Evolutionary conservation across 2,888 invertebrate species (phyloP).

Genomic region (Sphecodes monilicornis): DNA sequence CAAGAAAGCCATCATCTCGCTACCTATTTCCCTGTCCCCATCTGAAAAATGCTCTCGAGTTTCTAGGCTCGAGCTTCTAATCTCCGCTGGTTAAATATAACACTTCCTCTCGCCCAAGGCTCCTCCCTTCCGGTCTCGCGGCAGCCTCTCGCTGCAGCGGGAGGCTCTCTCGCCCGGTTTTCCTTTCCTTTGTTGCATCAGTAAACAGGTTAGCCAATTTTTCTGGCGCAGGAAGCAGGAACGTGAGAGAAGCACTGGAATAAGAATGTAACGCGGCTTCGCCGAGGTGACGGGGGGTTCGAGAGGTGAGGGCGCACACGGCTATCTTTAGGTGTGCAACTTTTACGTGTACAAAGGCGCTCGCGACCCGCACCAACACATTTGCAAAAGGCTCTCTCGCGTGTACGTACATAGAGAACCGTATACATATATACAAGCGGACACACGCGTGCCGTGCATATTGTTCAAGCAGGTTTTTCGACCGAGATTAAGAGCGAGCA

Average conservation of each 20-base stretch:
- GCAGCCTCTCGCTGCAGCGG: not conserved
- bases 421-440: not conserved
- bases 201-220: conserved; percentile 64
- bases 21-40: not conserved
- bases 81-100: conserved; percentile 28
- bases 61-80: not conserved
- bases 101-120: conserved; percentile 9
- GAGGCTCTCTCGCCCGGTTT: conserved; percentile 28
- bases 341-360: conserved; percentile 24
- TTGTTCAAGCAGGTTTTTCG: conserved; percentile 62
- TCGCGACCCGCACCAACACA: not conserved
- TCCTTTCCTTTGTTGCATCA: conserved; percentile 63
- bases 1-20: not conserved
- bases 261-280: conserved; percentile 49
- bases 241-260: conserved; percentile 59
- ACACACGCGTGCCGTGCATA: conserved; percentile 46
- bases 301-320: not conserved
- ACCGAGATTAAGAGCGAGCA: conserved; percentile 61
- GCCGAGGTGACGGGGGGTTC: not conserved
- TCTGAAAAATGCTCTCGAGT: conserved; percentile 9
- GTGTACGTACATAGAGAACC: not conserved
- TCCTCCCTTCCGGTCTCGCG: conserved; percentile 1
- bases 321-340: conserved; percentile 41
- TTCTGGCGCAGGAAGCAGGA: conserved; percentile 62
- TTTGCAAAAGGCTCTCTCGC: not conserved